A percentile compares a stretch with the other conserved stretches of the same genome.
phyloP scores from a whole-genome alignment of 1,140 invertebrate genomes.

The Heliconius melpomene region DNA sequence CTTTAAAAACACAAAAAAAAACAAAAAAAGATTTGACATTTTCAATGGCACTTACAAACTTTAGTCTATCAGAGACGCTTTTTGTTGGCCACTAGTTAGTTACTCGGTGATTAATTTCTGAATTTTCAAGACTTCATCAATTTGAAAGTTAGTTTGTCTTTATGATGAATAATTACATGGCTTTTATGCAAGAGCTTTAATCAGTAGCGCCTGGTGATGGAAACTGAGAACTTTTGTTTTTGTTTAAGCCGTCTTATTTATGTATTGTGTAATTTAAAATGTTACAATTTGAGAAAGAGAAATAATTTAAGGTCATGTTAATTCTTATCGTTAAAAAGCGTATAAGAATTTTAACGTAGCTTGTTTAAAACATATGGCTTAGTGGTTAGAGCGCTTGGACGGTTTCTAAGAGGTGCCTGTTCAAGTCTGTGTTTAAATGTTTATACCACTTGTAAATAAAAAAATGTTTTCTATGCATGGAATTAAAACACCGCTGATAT shows the following conservation, averaged over 20 bases:
- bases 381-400: too few species aligned
- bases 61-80: constrained; percentile 29
- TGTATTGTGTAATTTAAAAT: constrained; percentile 2
- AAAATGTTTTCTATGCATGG: too few species aligned
- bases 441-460: too few species aligned
- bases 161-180: constrained; percentile 31
- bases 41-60: constrained; percentile 22
- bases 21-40: constrained; percentile 8
- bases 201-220: background rate
- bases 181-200: constrained; percentile 22
- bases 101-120: constrained; percentile 34
- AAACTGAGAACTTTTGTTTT: background rate
- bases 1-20: background rate
- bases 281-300: background rate
- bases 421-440: too few species aligned
- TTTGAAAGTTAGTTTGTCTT: constrained; percentile 31
- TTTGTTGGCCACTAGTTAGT: constrained; percentile 33
- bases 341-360: too few species aligned
- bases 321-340: too few species aligned
- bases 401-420: too few species aligned
- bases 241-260: background rate
- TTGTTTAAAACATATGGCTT: too few species aligned
- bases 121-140: constrained; percentile 31
- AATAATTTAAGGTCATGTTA: background rate
- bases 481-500: too few species aligned